Base-by-base conservation (phyloP, 2,888 invertebrate genomes). In the Drosophila histrio region DNA sequence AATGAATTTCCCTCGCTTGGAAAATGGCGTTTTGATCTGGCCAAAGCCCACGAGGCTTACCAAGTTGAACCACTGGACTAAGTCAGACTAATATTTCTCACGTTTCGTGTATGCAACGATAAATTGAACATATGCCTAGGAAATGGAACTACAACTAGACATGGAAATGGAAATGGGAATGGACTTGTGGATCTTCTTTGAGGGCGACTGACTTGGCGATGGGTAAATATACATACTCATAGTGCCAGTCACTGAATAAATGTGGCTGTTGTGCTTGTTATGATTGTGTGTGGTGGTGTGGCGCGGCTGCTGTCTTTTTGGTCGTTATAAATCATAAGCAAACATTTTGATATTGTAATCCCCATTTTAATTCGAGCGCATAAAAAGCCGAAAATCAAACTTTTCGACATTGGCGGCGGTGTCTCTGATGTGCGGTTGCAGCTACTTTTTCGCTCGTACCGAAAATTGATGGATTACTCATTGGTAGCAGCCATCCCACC, bases 261-360 rank as follows among this genome's bases (percentile, higher is more conserved):
- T 43, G 61, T 43, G 43, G 26, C 41, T 60, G 75, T 62, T 62
- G 63, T 47, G 26, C 26, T 52, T 52, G 43, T 15, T 9, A 43
- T 13, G 30, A 30, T 28, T 58, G 30, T 17, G 36, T 57, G 57
- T 26, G 28, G n/a, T n/a, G 36, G 24, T 54, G 63, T 62, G 39
- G 46, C 34, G 44, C 59, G 50, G 60, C 77, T 76, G 69, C 75
- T 74, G 69, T 78, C 80, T 84, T 87, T 85, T 53, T 46, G 61
- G 71, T 67, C 66, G 74, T 73, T 72, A 89, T 89, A 89, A 90
- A 88, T 89, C 90, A 84, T 82, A 80, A 81, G 87, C 78, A 89
- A 89, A 90, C 89, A 83, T 88, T 89, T 89, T 89, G 89, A 89
- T 87, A 83, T 87, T 76, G 88, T 88, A 89, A 89, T 89, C 89